Percentiles rank a stretch among this genome's conserved stretches.
phyloP scores from a whole-genome alignment of 2,797 vertebrate species.

The Myotis daubentonii region DNA sequence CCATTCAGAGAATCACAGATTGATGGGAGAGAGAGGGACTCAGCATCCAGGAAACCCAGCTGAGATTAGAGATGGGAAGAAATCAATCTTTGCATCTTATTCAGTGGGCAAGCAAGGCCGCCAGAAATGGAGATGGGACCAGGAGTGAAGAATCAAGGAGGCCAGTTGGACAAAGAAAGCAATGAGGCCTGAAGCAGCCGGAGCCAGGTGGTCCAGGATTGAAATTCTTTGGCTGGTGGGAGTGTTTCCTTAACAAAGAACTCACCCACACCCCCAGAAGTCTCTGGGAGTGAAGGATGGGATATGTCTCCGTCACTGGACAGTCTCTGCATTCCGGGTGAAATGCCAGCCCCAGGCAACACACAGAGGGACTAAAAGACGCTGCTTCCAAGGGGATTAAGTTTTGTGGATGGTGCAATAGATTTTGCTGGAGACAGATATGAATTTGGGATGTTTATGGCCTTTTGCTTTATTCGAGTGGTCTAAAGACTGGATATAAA shows the following conservation, averaged over 20 bases:
- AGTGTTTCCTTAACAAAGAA: rapidly evolving
- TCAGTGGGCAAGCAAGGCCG: neutral
- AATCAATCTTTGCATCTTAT: neutral
- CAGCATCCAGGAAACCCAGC: neutral
- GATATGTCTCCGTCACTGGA: too few relatives aligned
- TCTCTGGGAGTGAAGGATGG: too few relatives aligned
- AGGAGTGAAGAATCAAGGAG: neutral
- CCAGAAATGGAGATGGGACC: neutral
- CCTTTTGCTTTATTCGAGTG: neutral
- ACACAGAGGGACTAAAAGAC: rapidly evolving
- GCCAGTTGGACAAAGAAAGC: neutral
- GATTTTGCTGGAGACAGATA: neutral
- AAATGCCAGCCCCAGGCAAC: too few relatives aligned
- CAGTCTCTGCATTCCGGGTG: neutral
- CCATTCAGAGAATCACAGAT: neutral
- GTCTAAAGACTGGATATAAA: too few relatives aligned
- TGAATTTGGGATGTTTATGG: neutral
- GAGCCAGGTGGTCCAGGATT: neutral
- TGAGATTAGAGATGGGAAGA: neutral
- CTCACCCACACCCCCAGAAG: neutral
- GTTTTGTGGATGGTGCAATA: rapidly evolving
- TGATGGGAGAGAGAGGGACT: neutral
- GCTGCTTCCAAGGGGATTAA: neutral
- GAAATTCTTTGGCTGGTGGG: neutral
- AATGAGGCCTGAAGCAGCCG: rapidly evolving